These are phyloP conservation scores for Hemibagrus wyckioides DNA, from an alignment of 2,113 vertebrate genomes.

Conservation along the genomic window DNA sequence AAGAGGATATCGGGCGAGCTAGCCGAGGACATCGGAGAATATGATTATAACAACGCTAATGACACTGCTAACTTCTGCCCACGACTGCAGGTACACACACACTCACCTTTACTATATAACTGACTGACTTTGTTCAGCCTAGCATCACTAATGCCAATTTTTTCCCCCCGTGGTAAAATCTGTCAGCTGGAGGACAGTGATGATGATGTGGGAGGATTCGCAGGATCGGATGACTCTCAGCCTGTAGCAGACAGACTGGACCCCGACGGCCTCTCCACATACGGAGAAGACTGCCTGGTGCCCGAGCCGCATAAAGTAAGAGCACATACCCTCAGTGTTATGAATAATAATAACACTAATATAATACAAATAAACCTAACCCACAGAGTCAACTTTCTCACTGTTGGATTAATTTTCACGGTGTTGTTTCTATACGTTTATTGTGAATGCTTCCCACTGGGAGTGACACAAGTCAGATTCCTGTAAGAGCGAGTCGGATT, in stretches of 20 bases:
- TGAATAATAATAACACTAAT: not conserved
- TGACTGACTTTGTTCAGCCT: not conserved
- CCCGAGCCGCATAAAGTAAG: conserved; percentile 87
- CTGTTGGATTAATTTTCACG: not conserved
- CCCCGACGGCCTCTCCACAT: conserved; percentile 65
- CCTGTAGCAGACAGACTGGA: conserved; percentile 59
- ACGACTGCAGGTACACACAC: conserved; percentile 74
- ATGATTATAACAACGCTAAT: conserved; percentile 89
- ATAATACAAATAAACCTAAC: not conserved
- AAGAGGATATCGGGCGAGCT: conserved; percentile 64
- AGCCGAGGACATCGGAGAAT: conserved; percentile 81
- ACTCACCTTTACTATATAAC: not conserved
- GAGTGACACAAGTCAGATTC: not conserved
- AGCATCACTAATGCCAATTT: not conserved
- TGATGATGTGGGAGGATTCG: conserved; percentile 75
- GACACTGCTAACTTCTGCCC: conserved; percentile 93
- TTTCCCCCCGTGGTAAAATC: not conserved
- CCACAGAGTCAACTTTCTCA: not conserved
- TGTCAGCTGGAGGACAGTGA: conserved; percentile 79
- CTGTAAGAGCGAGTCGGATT: not conserved
- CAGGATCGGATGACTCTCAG: conserved; percentile 58
- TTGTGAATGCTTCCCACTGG: not conserved
- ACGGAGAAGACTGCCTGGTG: conserved; percentile 81
- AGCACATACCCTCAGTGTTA: not conserved
- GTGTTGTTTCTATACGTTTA: not conserved